phyloP scores from a whole-genome alignment of 2,888 invertebrate genomes.

The Buathra laborator region DNA sequence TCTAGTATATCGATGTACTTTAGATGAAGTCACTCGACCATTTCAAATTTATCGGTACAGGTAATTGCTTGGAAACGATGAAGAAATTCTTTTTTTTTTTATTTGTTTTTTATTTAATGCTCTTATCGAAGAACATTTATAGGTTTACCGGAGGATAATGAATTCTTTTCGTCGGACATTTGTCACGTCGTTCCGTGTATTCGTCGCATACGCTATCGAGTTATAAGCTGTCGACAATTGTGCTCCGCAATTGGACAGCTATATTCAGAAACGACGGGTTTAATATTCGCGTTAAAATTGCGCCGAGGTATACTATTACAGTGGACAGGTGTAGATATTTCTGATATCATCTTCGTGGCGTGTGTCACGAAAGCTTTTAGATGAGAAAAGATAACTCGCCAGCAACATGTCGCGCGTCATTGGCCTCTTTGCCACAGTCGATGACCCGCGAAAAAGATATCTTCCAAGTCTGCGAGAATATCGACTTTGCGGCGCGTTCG shows the following conservation, averaged over 20 bases:
- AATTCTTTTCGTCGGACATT: background rate
- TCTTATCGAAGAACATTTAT: background rate
- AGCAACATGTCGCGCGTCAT: conserved; percentile 54
- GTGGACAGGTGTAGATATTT: background rate
- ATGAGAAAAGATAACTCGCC: conserved; percentile 25
- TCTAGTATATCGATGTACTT: conserved; percentile 15
- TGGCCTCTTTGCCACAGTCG: conserved; percentile 45
- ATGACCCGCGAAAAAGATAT: conserved; percentile 64
- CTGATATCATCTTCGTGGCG: background rate
- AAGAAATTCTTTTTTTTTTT: background rate
- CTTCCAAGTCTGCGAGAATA: conserved; percentile 54
- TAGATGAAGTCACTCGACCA: background rate
- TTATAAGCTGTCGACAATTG: background rate
- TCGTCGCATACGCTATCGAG: background rate
- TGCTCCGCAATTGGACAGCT: background rate
- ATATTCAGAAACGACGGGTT: background rate
- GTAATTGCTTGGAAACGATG: background rate
- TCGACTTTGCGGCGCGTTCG: conserved; percentile 61
- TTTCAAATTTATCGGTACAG: conserved; percentile 20
- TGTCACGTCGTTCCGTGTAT: background rate
- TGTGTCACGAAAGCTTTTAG: background rate
- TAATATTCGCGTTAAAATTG: background rate
- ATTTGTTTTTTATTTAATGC: background rate
- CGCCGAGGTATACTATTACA: background rate
- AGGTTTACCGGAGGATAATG: background rate